Evolutionary conservation across 2,888 invertebrate species (phyloP).

Genomic region (Limnephilus marmoratus): DNA sequence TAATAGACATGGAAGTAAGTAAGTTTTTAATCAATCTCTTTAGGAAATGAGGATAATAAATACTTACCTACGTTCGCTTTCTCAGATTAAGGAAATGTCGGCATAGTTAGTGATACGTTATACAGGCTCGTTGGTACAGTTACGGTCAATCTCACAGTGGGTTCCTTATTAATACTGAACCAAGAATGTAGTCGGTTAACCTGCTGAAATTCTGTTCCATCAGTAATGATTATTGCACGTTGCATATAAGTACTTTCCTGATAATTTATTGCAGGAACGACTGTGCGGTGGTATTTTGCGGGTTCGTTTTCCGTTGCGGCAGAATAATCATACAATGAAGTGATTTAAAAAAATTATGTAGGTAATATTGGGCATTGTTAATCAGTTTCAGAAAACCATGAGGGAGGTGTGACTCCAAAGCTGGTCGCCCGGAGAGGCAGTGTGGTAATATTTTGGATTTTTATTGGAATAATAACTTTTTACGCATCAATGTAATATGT

Average conservation of each 20-base stretch:
- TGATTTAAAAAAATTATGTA: background rate
- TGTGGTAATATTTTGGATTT: no score
- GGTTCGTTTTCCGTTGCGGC: background rate
- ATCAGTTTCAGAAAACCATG: no score
- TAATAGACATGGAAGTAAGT: background rate
- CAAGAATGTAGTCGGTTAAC: background rate
- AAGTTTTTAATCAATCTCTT: background rate
- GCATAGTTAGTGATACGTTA: background rate
- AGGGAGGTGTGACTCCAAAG: no score
- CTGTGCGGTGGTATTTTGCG: background rate
- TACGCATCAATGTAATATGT: no score
- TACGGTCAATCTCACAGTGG: background rate
- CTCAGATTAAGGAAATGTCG: background rate
- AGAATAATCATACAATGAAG: background rate
- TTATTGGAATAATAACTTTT: no score
- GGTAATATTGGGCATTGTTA: no score
- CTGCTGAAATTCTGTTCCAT: background rate
- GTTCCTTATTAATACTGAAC: background rate
- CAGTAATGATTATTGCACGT: background rate
- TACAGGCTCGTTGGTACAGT: background rate
- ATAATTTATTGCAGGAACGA: background rate
- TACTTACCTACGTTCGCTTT: background rate
- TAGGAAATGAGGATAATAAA: background rate
- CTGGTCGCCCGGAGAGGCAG: no score
- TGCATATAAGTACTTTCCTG: background rate